Evolutionary conservation across 2,797 vertebrate genomes (phyloP).

Genomic region (Allobates femoralis): DNA sequence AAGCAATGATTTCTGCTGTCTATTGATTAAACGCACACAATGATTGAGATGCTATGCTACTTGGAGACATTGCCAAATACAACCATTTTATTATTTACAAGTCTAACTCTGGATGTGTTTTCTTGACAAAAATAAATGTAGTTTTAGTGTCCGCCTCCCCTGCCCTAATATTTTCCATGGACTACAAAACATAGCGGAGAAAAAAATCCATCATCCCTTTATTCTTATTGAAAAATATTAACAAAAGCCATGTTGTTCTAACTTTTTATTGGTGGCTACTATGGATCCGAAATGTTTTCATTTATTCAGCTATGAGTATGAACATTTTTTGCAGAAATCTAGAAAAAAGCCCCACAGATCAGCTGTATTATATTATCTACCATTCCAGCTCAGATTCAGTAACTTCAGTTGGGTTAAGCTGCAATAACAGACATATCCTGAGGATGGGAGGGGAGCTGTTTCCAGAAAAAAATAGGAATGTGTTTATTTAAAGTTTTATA

Average conservation of each 20-base stretch:
- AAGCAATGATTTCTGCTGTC: constrained; percentile 59
- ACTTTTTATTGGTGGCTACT: neutral
- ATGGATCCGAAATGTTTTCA: neutral
- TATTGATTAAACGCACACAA: constrained; percentile 60
- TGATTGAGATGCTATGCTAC: constrained; percentile 59
- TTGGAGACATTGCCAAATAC: constrained; percentile 53
- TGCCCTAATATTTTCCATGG: constrained; percentile 18
- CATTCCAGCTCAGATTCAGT: too few relatives aligned
- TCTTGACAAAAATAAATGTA: constrained; percentile 40
- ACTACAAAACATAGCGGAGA: neutral
- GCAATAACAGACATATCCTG: too few relatives aligned
- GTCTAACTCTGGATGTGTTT: constrained; percentile 2
- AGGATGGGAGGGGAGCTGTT: too few relatives aligned
- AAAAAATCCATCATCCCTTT: constrained; percentile 1
- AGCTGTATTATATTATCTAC: too few relatives aligned
- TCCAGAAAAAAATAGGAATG: too few relatives aligned
- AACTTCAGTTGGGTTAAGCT: too few relatives aligned
- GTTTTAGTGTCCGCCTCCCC: constrained; percentile 15
- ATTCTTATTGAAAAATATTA: constrained; percentile 3
- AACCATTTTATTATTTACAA: constrained; percentile 51
- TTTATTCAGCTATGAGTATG: neutral
- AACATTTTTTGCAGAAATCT: neutral
- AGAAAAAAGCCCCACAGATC: too few relatives aligned
- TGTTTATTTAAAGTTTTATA: too few relatives aligned
- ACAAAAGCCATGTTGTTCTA: neutral